Conservation (phyloP, 2,888 invertebrate genomes). For the Stenoptilia bipunctidactyla region DNA sequence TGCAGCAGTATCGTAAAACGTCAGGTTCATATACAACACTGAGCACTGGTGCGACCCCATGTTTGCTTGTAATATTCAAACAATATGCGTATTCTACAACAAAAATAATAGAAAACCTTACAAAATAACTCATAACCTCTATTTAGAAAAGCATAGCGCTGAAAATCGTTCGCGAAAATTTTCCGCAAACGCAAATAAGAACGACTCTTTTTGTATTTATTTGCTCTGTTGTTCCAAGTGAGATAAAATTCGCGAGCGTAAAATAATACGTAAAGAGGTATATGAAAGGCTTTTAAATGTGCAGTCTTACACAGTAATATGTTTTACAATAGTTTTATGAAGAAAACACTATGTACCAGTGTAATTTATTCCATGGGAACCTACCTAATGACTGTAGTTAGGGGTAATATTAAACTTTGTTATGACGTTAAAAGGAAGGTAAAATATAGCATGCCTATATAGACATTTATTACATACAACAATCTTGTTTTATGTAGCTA, state of each 20-base stretch:
- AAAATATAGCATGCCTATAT: too few relatives aligned
- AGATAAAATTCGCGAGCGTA: constrained; percentile 50
- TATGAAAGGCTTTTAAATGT: too few relatives aligned
- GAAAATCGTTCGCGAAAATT: constrained; percentile 35
- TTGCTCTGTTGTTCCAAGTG: constrained; percentile 39
- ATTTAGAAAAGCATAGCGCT: constrained; percentile 24
- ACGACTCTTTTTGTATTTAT: constrained; percentile 30
- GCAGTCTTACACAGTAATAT: too few relatives aligned
- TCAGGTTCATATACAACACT: constrained; percentile 40
- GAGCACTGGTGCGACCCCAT: constrained; percentile 39
- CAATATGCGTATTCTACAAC: constrained; percentile 31
- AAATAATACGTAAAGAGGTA: constrained; percentile 32
- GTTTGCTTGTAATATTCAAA: constrained; percentile 44
- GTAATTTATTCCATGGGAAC: too few relatives aligned
- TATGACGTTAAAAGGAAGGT: too few relatives aligned
- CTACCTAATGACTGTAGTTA: too few relatives aligned
- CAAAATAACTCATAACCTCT: constrained; percentile 21
- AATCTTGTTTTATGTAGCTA: too few relatives aligned
- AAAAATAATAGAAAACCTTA: constrained; percentile 20
- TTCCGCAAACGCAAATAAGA: neutral
- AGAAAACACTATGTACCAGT: too few relatives aligned
- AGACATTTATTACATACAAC: too few relatives aligned
- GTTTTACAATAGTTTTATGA: too few relatives aligned
- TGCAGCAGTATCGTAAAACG: constrained; percentile 39
- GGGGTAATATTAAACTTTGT: too few relatives aligned